phyloP scores from a whole-genome alignment of 37 sponge, comb jelly and placozoan genomes.

The Ianthella basta region DNA sequence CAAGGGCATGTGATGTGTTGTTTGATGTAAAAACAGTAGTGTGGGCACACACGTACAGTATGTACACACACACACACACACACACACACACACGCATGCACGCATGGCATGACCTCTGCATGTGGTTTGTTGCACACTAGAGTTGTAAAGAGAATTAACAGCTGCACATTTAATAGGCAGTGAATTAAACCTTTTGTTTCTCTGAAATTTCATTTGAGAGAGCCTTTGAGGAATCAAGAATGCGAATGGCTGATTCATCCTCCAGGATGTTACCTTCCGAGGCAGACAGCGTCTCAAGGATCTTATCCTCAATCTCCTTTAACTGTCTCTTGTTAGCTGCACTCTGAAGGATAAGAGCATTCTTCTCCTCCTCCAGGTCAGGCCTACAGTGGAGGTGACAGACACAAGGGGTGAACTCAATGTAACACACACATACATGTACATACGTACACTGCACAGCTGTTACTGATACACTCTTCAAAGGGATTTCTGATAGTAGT shows the following conservation, averaged over 20 bases:
- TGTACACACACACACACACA: conserved; percentile 5
- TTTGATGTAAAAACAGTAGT: neutral
- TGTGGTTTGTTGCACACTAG: neutral
- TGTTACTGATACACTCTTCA: no score
- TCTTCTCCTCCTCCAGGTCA: conserved; percentile 97
- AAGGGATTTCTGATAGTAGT: no score
- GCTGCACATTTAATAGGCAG: neutral
- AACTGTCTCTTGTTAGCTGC: conserved; percentile 99
- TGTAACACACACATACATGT: neutral
- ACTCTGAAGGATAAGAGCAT: conserved; percentile 92
- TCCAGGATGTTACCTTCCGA: conserved; percentile 99
- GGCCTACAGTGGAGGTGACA: conserved; percentile 63
- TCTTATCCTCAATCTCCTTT: conserved; percentile 99
- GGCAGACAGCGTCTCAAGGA: conserved; percentile 95
- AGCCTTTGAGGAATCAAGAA: conserved; percentile 95
- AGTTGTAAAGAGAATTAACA: neutral
- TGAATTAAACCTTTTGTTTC: conserved; percentile 87
- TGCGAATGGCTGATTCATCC: conserved; percentile 96
- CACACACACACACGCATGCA: conserved; percentile 22
- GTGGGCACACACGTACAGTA: neutral
- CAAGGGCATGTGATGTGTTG: neutral
- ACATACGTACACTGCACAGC: neutral
- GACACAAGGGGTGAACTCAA: neutral
- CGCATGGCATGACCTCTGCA: neutral
- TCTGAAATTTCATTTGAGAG: conserved; percentile 89